phyloP scores from a whole-genome alignment of 2,888 invertebrate species.

The Nowickia ferox region DNA sequence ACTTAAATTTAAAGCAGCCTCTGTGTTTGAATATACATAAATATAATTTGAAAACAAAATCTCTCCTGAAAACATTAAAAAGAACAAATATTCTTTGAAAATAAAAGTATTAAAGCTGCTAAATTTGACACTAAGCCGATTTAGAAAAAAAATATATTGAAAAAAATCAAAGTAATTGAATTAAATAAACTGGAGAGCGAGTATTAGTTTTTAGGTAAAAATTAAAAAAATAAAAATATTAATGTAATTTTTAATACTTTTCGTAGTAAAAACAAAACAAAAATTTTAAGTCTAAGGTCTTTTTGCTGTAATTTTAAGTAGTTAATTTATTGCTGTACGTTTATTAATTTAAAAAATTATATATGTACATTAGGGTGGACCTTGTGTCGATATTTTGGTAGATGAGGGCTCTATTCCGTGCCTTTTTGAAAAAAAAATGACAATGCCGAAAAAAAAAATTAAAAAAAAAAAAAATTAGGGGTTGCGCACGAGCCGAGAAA shows the following conservation, averaged over 20 bases:
- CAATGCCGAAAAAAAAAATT: too few species aligned
- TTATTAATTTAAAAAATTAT: constrained; percentile 42
- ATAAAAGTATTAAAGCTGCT: constrained; percentile 63
- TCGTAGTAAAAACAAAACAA: constrained; percentile 56
- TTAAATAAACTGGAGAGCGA: constrained; percentile 50
- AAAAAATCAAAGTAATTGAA: constrained; percentile 61
- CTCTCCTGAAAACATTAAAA: constrained; percentile 48
- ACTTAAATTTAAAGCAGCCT: constrained; percentile 57
- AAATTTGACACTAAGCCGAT: constrained; percentile 54
- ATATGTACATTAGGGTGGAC: constrained; percentile 6
- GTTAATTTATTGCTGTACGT: constrained; percentile 78
- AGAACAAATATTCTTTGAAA: constrained; percentile 62
- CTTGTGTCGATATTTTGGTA: too few species aligned
- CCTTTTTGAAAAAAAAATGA: too few species aligned
- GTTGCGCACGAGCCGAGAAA: too few species aligned
- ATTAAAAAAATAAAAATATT: constrained; percentile 30
- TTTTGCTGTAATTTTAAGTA: constrained; percentile 80
- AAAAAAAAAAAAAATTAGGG: too few species aligned
- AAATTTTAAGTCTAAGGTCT: constrained; percentile 56
- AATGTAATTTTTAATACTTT: constrained; percentile 55
- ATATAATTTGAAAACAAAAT: constrained; percentile 41
- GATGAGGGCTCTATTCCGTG: too few species aligned
- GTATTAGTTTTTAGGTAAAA: constrained; percentile 62
- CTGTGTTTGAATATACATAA: constrained; percentile 56
- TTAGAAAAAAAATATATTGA: constrained; percentile 42